phyloP scores from a whole-genome alignment of 2,113 vertebrate species.

The Neodon shergylaensis region DNA sequence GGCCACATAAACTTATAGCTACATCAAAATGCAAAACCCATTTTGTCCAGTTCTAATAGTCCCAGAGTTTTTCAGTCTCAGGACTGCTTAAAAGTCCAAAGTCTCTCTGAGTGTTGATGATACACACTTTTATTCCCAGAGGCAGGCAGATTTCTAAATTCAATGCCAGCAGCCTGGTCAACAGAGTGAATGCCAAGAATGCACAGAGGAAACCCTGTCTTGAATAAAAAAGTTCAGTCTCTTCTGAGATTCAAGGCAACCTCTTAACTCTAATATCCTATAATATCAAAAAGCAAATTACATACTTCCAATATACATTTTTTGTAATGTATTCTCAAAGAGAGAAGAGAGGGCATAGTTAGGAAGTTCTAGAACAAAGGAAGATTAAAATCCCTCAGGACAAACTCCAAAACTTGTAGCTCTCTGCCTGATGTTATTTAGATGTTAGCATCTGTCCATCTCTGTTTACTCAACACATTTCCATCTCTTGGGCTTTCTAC shows the following conservation, averaged over 20 bases:
- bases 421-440: background rate
- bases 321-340: no score
- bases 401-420: background rate
- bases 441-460: background rate
- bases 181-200: no score
- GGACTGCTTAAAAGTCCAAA: background rate
- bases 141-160: no score
- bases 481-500: background rate
- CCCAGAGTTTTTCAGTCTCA: background rate
- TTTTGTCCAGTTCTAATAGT: no score
- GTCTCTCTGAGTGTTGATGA: no score
- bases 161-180: no score
- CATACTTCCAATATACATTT: background rate
- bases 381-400: background rate
- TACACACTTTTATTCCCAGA: no score
- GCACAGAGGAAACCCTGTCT: no score
- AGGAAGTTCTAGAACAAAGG: background rate
- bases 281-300: background rate
- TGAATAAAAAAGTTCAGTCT: background rate
- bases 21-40: background rate
- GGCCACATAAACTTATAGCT: background rate
- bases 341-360: background rate
- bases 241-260: background rate
- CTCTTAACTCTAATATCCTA: background rate
- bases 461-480: background rate